Base-by-base conservation (phyloP, 2,113 vertebrate genomes). In the Vanacampus margaritifer region DNA sequence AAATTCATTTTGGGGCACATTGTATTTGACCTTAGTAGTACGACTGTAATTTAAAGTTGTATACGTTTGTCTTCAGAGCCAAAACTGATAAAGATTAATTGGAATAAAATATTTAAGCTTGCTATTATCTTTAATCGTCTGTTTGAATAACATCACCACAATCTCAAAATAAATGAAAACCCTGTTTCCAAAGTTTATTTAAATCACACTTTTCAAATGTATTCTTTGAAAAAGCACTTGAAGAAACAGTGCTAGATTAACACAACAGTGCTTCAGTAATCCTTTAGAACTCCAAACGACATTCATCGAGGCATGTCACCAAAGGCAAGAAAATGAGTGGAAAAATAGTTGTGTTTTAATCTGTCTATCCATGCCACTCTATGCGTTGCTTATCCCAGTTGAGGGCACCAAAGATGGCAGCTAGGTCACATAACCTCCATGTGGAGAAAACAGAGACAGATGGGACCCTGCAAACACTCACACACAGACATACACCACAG, bases 361-460 rank as follows among this genome's bases (percentile, higher is more conserved):
- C 68, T 53, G 54, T 80, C 78, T 68, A 75, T 80, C 72, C 74
- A 73, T 65, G 53, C 71, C 75, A 82, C 77, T 73, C 61, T 69
- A 78, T 72, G 74, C 80, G 79, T 81, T 78, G 80, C 83, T 87
- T 87, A 86, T 84, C 68, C 70, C 58, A 50, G 78, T 71, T 79
- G 71, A 83, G 78, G 75, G 82, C 84, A 87, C 78, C 81, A 76
- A 79, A 85, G 82, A 89, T 80, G 88, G 79, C 81, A 84, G 84
- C 77, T 82, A 73, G 86, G 87, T 91, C 88, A 91, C 78, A 79
- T 82, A 83, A 85, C 82, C 80, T 79, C 39, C 76, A 79, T 83
- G 78, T 79, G 74, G 88, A 85, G 89, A 88, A 89, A 91, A 90
- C 88, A 86, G 71, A 83, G 80, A 85, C 90, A 90, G 90, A 92